Evolutionary conservation across 2,888 invertebrate species (phyloP).

Genomic region (Parelbella ahira): DNA sequence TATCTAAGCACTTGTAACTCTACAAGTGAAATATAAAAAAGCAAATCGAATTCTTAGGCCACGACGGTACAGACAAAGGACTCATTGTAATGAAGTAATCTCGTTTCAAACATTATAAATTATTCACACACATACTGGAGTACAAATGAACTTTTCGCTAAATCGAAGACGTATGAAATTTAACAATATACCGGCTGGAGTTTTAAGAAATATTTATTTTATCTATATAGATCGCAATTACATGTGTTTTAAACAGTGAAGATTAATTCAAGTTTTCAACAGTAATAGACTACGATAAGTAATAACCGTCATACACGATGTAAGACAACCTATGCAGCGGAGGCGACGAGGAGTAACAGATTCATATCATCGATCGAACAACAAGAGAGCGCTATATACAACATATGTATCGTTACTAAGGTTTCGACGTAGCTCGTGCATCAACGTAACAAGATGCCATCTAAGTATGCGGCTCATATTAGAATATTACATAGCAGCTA

Average conservation of each 20-base stretch:
- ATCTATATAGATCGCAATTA: too few relatives aligned
- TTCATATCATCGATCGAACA: slow-evolving; percentile 2
- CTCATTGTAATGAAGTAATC: slow-evolving; percentile 8
- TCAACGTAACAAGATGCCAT: slow-evolving; percentile 10
- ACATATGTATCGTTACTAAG: slow-evolving; percentile 1
- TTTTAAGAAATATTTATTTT: too few relatives aligned
- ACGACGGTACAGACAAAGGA: slow-evolving; percentile 26
- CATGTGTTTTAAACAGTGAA: too few relatives aligned
- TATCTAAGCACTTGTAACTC: slow-evolving; percentile 34
- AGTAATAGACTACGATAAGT: too few relatives aligned
- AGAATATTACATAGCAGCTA: too few relatives aligned
- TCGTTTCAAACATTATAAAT: too few relatives aligned
- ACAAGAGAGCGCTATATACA: slow-evolving; percentile 18
- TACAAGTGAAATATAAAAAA: slow-evolving; percentile 33
- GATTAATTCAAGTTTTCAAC: too few relatives aligned
- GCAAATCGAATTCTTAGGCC: slow-evolving; percentile 29
- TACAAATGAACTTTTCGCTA: too few relatives aligned
- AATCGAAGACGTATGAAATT: too few relatives aligned
- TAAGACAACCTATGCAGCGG: slow-evolving; percentile 2
- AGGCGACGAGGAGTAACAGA: not conserved
- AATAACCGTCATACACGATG: too few relatives aligned
- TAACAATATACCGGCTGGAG: too few relatives aligned
- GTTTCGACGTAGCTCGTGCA: slow-evolving; percentile 8
- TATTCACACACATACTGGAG: too few relatives aligned
- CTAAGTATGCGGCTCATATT: slow-evolving; percentile 6